Evolutionary conservation across 2,797 vertebrate genomes (phyloP).

Genomic region (Spinibarbus caldwelli): DNA sequence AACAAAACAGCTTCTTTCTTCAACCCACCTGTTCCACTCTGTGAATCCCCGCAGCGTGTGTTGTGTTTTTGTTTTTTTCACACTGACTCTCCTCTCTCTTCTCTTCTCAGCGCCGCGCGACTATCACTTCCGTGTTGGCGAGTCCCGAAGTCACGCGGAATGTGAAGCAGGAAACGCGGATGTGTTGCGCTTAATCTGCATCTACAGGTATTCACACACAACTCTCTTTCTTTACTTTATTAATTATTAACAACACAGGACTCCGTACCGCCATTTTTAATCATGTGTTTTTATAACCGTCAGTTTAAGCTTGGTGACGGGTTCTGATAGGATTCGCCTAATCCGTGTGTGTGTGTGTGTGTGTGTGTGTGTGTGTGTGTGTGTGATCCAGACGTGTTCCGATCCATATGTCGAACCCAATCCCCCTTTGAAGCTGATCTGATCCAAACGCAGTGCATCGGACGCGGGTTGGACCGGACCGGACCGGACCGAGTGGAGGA

Average conservation of each 20-base stretch:
- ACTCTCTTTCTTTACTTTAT: conserved; percentile 14
- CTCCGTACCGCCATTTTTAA: background rate
- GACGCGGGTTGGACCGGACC: conserved; percentile 17
- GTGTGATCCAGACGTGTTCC: conserved; percentile 50
- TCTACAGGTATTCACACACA: conserved; percentile 57
- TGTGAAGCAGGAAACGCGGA: conserved; percentile 58
- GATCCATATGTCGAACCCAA: conserved; percentile 11
- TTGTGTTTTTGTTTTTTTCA: background rate
- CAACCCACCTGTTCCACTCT: background rate
- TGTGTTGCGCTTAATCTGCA: conserved; percentile 45
- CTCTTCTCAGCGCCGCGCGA: background rate
- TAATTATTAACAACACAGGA: background rate
- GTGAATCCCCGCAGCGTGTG: background rate
- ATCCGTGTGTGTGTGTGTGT: background rate
- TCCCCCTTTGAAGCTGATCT: conserved; percentile 13
- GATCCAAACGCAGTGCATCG: conserved; percentile 5
- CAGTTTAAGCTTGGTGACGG: background rate
- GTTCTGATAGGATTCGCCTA: conserved; percentile 37
- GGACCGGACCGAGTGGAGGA: conserved; percentile 16
- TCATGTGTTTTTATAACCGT: background rate
- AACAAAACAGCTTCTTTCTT: background rate
- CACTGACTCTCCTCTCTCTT: background rate
- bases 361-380: background rate
- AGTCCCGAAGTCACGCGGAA: conserved; percentile 46
- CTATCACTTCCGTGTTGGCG: conserved; percentile 53